Percentiles rank a stretch among this genome's conserved stretches.
Conservation (phyloP, 2,797 vertebrate species). For the Gymnodraco acuticeps region DNA sequence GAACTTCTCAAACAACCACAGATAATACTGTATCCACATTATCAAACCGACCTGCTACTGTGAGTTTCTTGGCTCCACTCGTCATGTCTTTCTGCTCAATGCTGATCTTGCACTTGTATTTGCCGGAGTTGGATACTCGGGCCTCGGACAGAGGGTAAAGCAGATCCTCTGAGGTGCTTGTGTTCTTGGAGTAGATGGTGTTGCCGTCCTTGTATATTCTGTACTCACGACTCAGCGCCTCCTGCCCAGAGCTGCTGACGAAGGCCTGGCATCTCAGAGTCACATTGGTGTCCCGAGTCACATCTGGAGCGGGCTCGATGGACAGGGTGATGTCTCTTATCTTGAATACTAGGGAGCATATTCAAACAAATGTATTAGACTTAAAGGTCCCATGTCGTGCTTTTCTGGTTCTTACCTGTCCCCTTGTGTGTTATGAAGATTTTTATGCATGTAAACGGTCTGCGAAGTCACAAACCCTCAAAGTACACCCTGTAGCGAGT, state of each 20-base stretch:
- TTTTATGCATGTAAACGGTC: too few relatives aligned
- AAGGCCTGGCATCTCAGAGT: constrained; percentile 65
- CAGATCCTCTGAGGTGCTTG: constrained; percentile 32
- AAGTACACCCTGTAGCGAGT: too few relatives aligned
- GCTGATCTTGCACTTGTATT: constrained; percentile 72
- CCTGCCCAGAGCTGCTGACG: constrained; percentile 18
- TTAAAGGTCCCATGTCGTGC: not conserved
- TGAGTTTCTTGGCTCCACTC: constrained; percentile 51
- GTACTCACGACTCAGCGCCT: constrained; percentile 53
- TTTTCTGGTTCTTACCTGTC: too few relatives aligned
- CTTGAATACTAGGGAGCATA: constrained; percentile 38
- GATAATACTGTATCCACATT: not conserved
- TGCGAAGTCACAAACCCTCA: too few relatives aligned
- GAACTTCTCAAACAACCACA: not conserved
- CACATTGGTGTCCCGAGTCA: constrained; percentile 72
- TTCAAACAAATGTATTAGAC: not conserved
- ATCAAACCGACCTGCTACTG: constrained; percentile 74
- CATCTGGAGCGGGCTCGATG: constrained; percentile 63
- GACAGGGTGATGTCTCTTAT: constrained; percentile 61
- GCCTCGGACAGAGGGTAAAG: constrained; percentile 54
- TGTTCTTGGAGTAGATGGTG: constrained; percentile 44
- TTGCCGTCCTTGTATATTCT: constrained; percentile 67
- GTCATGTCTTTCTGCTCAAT: accelerated
- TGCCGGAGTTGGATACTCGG: constrained; percentile 72
- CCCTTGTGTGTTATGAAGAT: too few relatives aligned